Conservation (phyloP, 2,888 invertebrate species). For the Megamerina dolium region DNA sequence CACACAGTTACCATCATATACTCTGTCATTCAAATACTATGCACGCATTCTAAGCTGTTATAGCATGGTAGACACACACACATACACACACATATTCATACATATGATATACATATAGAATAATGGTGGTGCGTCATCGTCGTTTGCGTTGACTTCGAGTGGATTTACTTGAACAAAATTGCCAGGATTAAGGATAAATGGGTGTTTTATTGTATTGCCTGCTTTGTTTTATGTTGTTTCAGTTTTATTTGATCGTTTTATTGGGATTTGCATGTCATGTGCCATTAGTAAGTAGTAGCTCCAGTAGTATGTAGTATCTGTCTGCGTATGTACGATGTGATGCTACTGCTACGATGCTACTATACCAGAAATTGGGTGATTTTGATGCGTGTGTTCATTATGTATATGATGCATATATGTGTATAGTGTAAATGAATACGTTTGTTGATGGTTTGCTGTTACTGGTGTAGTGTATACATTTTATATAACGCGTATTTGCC, state of each 20-base stretch:
- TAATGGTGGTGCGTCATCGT: not conserved
- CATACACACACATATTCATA: not conserved
- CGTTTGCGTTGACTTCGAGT: constrained; percentile 20
- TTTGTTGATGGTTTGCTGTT: too few relatives aligned
- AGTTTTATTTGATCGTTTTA: constrained; percentile 14
- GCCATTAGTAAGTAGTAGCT: too few relatives aligned
- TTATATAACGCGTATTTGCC: too few relatives aligned
- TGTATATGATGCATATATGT: too few relatives aligned
- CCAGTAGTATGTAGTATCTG: too few relatives aligned
- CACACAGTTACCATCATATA: not conserved
- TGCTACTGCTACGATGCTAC: too few relatives aligned
- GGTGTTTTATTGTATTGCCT: constrained; percentile 25
- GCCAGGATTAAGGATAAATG: constrained; percentile 27
- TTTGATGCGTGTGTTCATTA: too few relatives aligned
- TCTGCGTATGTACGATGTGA: too few relatives aligned
- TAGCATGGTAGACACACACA: too few relatives aligned
- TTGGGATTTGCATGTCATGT: constrained; percentile 19
- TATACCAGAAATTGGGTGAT: too few relatives aligned
- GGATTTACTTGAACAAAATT: constrained; percentile 26
- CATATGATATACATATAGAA: not conserved
- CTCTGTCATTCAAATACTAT: not conserved
- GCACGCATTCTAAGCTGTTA: not conserved
- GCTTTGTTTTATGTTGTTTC: constrained; percentile 22
- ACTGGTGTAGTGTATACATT: too few relatives aligned
- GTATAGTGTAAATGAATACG: too few relatives aligned